phyloP scores from a whole-genome alignment of 1,140 invertebrate species.

The Conus betulinus region DNA sequence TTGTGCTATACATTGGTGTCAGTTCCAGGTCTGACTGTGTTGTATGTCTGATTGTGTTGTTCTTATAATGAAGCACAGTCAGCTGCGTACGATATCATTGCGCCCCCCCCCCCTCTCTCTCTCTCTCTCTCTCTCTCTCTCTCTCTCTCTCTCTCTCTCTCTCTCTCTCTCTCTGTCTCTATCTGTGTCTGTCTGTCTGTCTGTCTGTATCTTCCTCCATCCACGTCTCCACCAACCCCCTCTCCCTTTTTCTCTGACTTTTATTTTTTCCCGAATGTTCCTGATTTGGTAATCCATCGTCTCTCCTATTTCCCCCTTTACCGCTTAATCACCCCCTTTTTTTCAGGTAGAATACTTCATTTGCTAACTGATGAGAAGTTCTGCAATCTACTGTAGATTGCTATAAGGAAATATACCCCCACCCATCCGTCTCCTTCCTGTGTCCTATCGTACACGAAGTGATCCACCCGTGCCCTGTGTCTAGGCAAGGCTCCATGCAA shows the following conservation, averaged over 20 bases:
- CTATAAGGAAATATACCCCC: too few species aligned
- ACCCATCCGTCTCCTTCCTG: too few species aligned
- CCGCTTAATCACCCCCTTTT: background rate
- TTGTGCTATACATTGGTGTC: too few species aligned
- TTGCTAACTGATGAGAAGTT: too few species aligned
- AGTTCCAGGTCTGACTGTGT: too few species aligned
- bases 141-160: background rate
- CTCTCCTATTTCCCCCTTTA: background rate
- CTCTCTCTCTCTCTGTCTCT: slow-evolving; percentile 12
- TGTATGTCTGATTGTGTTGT: too few species aligned
- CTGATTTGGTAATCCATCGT: background rate
- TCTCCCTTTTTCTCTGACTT: background rate
- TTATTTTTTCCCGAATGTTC: background rate
- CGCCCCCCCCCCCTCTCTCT: background rate
- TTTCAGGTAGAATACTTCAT: background rate
- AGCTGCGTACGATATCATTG: background rate
- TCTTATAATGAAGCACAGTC: background rate
- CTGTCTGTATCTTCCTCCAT: background rate
- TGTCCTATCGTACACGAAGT: too few species aligned
- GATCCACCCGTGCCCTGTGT: too few species aligned
- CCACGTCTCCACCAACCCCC: background rate
- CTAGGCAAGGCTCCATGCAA: too few species aligned
- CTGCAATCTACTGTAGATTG: too few species aligned
- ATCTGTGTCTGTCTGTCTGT: background rate
- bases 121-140: slow-evolving; percentile 2